Evolutionary conservation across 2,797 vertebrate genomes (phyloP), one percentile per base, ranked within the genome.

Genomic region (Epinephelus awoara): DNA sequence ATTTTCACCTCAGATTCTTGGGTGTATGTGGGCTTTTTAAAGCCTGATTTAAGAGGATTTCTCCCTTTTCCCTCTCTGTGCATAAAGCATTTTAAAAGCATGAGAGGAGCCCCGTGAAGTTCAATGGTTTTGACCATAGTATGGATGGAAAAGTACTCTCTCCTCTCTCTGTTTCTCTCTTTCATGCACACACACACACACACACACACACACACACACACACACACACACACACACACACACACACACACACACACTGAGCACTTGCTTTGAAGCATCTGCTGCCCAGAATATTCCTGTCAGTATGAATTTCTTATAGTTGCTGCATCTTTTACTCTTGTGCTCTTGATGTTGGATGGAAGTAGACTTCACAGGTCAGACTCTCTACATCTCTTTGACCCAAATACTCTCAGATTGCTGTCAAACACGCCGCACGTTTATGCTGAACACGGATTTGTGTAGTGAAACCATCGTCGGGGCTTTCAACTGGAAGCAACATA

Each of bases 251-350:
- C 62, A 61, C 71, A 59, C 21, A 40, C 75, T 77, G 54, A 83
- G 69, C 23, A 38, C 85, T 73, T 67, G 54, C 86, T 89, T 89
- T 88, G 83, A 90, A 89, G 80, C 72, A 66, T 84, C 75, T 58
- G 46, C 71, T 63, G 77, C 65, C 47, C 80, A 80, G 77, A 86
- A 76, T 73, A 72, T 77, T 85, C 61, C 68, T 80, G 75, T 82
- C 66, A 59, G 34, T 72, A 56, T 77, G 77, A 88, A 86, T 88
- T 80, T 75, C 85, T 83, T 63, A 78, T 75, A 58, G 65, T 75
- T 77, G 67, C 73, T 86, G 54, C 80, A 78, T 89, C 65, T 78
- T 84, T 82, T 75, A 79, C 56, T 72, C 56, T 42, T 23, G 25
- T 44, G 64, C 70, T 77, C 83, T 85, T 83, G 73, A 84, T 85